These are phyloP conservation scores for Sinocyclocheilus maitianheensis DNA, from an alignment of 2,113 vertebrate species.

Conservation along the genomic window DNA sequence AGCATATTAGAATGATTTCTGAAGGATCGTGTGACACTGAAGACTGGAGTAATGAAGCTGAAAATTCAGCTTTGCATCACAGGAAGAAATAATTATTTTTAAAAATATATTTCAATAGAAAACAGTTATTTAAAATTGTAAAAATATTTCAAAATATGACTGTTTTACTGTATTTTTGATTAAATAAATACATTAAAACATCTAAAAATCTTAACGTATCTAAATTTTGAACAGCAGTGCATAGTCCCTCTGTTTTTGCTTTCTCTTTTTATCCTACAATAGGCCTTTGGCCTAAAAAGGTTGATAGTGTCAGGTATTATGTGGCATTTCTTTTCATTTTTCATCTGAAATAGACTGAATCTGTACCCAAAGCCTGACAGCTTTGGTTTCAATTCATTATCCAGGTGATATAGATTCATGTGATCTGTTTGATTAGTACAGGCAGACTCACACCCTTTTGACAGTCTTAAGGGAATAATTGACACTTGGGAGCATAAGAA, in stretches of 20 bases:
- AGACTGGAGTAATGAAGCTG: too few species aligned
- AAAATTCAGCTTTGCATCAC: too few species aligned
- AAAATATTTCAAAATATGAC: too few species aligned
- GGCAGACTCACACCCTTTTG: conserved; percentile 29
- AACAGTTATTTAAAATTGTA: too few species aligned
- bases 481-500: conserved; percentile 45
- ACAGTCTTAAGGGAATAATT: conserved; percentile 59
- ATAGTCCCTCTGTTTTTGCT: background rate
- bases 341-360: background rate
- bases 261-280: background rate
- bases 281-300: background rate
- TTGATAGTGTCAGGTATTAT: background rate
- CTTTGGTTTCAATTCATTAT: conserved; percentile 37
- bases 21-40: too few species aligned
- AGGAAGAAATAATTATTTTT: too few species aligned
- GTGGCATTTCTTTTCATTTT: background rate
- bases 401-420: conserved; percentile 11
- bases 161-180: background rate
- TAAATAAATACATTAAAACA: background rate
- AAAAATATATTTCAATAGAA: too few species aligned
- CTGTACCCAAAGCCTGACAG: background rate
- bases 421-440: conserved; percentile 45
- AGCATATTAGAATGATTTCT: too few species aligned
- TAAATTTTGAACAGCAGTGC: background rate
- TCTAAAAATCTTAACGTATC: too few species aligned